Conservation (phyloP, 2,888 invertebrate genomes). For the Monoplex corrugatus region DNA sequence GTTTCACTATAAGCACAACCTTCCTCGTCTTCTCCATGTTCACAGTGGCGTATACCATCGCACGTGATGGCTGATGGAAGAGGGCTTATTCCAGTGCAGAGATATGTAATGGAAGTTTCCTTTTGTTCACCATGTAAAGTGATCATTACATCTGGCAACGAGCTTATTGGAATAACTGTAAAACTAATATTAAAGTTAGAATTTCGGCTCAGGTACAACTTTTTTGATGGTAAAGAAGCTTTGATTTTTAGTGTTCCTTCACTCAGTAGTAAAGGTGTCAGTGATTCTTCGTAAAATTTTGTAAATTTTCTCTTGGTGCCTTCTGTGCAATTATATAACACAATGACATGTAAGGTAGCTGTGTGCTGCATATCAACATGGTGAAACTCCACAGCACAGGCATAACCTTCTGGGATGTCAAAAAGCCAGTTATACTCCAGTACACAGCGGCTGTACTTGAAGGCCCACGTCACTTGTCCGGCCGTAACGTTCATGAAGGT, state of each 20-base stretch:
- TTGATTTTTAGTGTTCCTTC: neutral
- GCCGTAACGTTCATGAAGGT: neutral
- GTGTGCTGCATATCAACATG: neutral
- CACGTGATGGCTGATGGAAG: neutral
- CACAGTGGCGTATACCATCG: slow-evolving; percentile 17
- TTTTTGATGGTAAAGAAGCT: neutral
- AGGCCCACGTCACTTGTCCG: neutral
- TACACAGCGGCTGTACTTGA: neutral
- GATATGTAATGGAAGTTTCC: neutral
- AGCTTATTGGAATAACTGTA: neutral
- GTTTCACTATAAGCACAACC: neutral
- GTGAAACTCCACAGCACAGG: neutral
- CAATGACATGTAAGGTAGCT: neutral
- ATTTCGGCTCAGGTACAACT: accelerated
- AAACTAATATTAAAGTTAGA: neutral
- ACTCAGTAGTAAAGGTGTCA: neutral
- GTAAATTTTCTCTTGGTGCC: neutral
- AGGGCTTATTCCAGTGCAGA: neutral
- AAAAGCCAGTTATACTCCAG: neutral
- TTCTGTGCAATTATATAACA: neutral
- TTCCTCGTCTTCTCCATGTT: slow-evolving; percentile 19
- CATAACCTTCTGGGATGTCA: neutral
- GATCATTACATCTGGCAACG: neutral
- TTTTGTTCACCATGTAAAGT: neutral
- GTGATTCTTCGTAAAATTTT: too few relatives aligned